Evolutionary conservation across 2,797 vertebrate species (phyloP).

Genomic region (Acrocephalus scirpaceus): DNA sequence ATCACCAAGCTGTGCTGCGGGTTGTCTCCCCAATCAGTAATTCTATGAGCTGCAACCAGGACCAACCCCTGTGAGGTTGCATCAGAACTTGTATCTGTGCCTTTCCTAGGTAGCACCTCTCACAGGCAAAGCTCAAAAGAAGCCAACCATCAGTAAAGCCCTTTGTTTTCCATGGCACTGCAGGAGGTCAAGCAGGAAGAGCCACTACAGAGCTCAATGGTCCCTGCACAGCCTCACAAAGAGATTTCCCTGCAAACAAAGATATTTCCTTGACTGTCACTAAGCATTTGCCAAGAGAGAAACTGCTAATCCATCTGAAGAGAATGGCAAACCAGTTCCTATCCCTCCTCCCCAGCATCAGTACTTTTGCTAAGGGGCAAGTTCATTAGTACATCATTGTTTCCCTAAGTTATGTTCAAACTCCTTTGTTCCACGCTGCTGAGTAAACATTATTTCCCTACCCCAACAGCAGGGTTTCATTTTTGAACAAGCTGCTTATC

Average conservation of each 20-base stretch:
- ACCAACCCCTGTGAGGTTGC: neutral
- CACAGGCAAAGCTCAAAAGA: neutral
- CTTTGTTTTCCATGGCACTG: neutral
- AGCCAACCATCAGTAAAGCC: neutral
- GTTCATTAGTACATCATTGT: neutral
- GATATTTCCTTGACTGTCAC: neutral
- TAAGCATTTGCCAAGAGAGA: neutral
- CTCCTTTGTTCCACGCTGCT: neutral
- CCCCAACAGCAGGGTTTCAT: neutral
- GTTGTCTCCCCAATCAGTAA: neutral
- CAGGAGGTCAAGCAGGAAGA: neutral
- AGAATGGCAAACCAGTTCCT: neutral
- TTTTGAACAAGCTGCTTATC: neutral
- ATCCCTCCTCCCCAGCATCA: neutral
- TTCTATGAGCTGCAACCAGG: neutral
- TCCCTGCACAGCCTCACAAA: neutral
- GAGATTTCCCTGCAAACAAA: neutral
- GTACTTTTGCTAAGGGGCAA: neutral
- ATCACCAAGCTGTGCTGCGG: neutral
- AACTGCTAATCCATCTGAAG: neutral
- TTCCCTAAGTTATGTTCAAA: neutral
- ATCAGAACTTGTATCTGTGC: neutral
- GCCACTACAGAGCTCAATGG: neutral
- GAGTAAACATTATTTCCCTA: neutral
- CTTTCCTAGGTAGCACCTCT: neutral